Conservation (phyloP, 2,797 vertebrate genomes). For the Cossypha polioptera region DNA sequence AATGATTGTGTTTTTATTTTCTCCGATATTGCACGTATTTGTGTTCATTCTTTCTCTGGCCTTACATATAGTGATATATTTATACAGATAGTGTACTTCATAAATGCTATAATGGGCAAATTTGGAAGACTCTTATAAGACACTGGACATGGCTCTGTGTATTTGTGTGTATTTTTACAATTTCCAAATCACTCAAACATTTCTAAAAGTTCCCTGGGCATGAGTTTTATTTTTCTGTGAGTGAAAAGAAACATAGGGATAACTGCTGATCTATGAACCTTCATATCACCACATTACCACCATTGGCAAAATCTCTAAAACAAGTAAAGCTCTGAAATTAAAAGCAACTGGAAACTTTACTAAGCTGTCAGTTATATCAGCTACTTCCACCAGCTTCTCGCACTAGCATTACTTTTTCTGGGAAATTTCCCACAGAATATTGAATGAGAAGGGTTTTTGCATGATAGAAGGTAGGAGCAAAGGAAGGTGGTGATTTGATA, state of each 20-base stretch:
- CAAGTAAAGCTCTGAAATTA: background rate
- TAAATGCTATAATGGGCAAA: background rate
- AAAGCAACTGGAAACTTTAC: background rate
- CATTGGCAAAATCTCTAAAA: background rate
- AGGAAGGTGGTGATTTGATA: background rate
- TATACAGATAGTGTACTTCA: background rate
- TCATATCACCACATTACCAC: background rate
- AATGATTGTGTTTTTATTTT: fast-evolving
- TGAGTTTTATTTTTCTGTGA: background rate
- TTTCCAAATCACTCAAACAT: background rate
- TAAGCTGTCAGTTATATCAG: background rate
- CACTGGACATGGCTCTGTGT: background rate
- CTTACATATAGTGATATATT: background rate
- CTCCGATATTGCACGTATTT: background rate
- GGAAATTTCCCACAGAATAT: background rate
- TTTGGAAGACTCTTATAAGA: background rate
- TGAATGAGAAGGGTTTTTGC: background rate
- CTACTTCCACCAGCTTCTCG: background rate
- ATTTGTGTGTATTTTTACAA: background rate
- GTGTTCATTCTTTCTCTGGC: background rate
- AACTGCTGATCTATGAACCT: background rate
- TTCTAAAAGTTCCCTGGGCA: background rate
- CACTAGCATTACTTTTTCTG: background rate
- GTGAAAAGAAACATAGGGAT: background rate
- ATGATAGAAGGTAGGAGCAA: background rate